Evolutionary conservation across 2,888 invertebrate genomes (phyloP), one percentile per base, ranked within the genome.

Genomic region (Nebria salina): DNA sequence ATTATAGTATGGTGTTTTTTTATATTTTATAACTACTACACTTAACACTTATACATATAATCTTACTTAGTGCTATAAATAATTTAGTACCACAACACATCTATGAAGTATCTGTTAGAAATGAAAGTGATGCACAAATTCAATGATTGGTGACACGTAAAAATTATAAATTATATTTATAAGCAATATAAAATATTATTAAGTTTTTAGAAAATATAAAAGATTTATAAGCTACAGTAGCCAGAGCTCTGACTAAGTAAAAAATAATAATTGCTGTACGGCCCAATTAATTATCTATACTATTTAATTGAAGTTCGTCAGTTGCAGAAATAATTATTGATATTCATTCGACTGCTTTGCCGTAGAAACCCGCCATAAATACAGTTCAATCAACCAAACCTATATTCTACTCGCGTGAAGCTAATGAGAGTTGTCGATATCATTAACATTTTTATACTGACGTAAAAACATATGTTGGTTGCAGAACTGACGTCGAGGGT

Each of bases 361-460:
- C 42, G n/a, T 43, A 9, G 20, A 65, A 72, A 43, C 34, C 43
- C 26, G 26, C 72, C 65, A 77, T 77, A 54, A 54, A 54, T 54
- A 54, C 54, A 54, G 54, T 54, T 54, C 54, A 54, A 54, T 54
- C 54, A 54, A 8, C n/a, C 79, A 26, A 79, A 68, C 42, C 43
- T 79, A 73, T 43, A 64, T 68, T 79, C 66, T 25, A 74, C 43
- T 79, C 54, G 79, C 79, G 79, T 79, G 79, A 73, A 68, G 66
- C 68, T 79, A 79, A 79, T 79, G 77, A 77, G 72, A 26, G 77
- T 72, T 77, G 74, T 75, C 65, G 79, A 79, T 74, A 68, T 79
- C 74, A 79, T 79, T 79, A 79, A 74, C 79, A 79, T 79, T 79
- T 79, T 79, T 79, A 79, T 74, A 74, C 74, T 78, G 78, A 79